A percentile compares a stretch with the other conserved stretches of the same genome.
Conservation (phyloP, 2,888 invertebrate species). For the Limnephilus marmoratus region DNA sequence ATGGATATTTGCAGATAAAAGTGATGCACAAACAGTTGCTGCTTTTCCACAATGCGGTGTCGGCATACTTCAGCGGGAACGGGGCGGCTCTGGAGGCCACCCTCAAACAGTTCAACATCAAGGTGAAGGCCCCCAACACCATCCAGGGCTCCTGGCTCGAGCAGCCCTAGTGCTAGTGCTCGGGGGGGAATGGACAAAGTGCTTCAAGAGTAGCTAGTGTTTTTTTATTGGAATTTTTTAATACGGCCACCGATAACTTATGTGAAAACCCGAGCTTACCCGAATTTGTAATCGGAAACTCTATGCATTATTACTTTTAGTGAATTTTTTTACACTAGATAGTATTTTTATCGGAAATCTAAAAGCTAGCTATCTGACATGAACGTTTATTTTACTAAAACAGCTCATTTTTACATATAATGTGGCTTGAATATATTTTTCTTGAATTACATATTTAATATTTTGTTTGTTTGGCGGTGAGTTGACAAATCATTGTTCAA, state of each 20-base stretch:
- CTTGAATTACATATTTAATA: neutral
- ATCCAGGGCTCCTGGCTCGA: constrained; percentile 65
- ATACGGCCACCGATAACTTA: constrained; percentile 19
- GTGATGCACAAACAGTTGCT: constrained; percentile 99
- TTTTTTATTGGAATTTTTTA: constrained; percentile 47
- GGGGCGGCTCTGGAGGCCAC: constrained; percentile 95
- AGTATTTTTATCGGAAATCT: neutral
- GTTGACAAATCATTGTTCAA: neutral
- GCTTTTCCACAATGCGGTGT: constrained; percentile 96
- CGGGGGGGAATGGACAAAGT: constrained; percentile 16
- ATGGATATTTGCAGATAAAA: constrained; percentile 85
- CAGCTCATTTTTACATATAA: neutral
- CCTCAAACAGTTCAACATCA: constrained; percentile 96
- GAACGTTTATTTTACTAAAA: neutral
- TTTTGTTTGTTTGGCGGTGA: neutral
- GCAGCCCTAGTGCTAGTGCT: constrained; percentile 63
- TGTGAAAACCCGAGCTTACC: neutral
- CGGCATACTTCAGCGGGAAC: constrained; percentile 98
- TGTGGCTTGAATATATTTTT: neutral
- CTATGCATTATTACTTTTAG: neutral
- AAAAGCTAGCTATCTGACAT: neutral
- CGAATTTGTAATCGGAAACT: constrained; percentile 30
- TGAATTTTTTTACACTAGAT: constrained; percentile 2
- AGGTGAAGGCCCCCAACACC: constrained; percentile 74
- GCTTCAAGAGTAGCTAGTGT: constrained; percentile 55